Evolutionary conservation across 2,797 vertebrate genomes (phyloP).

Genomic region (Huso huso): DNA sequence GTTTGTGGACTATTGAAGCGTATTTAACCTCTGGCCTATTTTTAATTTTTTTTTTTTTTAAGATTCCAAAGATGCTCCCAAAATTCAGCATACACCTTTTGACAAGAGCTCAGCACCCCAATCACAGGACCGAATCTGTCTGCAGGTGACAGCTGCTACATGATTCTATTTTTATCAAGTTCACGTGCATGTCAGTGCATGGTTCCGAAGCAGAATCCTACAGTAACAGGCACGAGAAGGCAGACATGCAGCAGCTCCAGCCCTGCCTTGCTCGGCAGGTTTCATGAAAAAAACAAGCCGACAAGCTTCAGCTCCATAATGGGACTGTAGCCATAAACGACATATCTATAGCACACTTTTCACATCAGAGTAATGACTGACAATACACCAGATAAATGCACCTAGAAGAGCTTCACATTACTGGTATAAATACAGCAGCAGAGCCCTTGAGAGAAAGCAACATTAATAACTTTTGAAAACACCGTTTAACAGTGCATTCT

Average conservation of each 20-base stretch:
- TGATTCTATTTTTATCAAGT: too few relatives aligned
- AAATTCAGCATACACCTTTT: too few relatives aligned
- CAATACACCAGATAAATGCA: neutral
- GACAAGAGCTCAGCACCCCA: too few relatives aligned
- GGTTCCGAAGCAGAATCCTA: too few relatives aligned
- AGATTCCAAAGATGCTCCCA: too few relatives aligned
- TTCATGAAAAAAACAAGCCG: neutral
- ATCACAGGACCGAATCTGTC: too few relatives aligned
- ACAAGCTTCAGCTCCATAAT: slow-evolving; percentile 4
- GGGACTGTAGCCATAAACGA: neutral
- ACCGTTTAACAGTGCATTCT: slow-evolving; percentile 34
- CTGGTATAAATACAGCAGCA: neutral
- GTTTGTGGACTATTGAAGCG: too few relatives aligned
- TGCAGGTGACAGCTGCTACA: too few relatives aligned
- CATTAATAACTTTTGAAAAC: slow-evolving; percentile 25
- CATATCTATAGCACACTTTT: neutral
- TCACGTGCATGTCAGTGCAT: too few relatives aligned
- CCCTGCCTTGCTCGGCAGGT: slow-evolving; percentile 8
- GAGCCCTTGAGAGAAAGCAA: neutral
- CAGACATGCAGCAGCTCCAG: slow-evolving; percentile 19
- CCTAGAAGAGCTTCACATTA: neutral
- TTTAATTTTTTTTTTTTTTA: too few relatives aligned
- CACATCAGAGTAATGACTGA: neutral
- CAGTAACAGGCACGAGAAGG: too few relatives aligned
- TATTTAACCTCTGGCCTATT: too few relatives aligned